Evolutionary conservation across 2,888 invertebrate species (phyloP), one percentile per base, ranked within the genome.

Genomic region (Nomada flava): DNA sequence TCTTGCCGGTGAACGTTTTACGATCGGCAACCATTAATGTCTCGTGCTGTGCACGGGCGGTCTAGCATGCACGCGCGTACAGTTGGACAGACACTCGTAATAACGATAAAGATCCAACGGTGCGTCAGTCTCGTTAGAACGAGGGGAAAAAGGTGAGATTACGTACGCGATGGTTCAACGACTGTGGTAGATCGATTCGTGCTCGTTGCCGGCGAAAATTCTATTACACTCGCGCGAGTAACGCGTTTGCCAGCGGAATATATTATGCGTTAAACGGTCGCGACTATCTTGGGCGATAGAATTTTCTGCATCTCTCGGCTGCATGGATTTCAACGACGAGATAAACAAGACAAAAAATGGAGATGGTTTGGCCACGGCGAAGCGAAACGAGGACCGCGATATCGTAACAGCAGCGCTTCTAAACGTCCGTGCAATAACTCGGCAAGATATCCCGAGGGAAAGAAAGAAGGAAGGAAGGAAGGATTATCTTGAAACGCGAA

Each of bases 401-500:
- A 76, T 71, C 82, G 76, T 64, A 18, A n/a, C 2, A 20, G 69
- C 81, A 67, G 62, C 57, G 81, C 71, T 82, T 69, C 82, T 76
- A 81, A 72, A 72, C 76, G 63, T 23, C 63, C 68, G 79, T 74
- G 84, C 86, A 88, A 88, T 88, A 88, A 88, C 84, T 88, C 81
- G 75, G 52, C 64, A 53, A 84, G 79, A 82, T 87, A 87, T 82
- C 82, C 84, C 74, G 76, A 20, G 67, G 79, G 80, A 76, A 72
- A 65, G 73, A 70, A 75, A 76, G 88, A 79, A 79, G 80, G 89
- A 91, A 72, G 73, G 73, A 70, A 72, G 79, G 88, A 79, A 80
- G 80, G 89, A 91, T 92, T 93, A 93, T 93, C 93, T 91, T 85
- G 87, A 88, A 93, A 93, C 93, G 92, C 89, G 93, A 93, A 92